A percentile compares a stretch with the other conserved stretches of the same genome.
phyloP scores from a whole-genome alignment of 2,888 invertebrate genomes.

The Anthrax anthrax region DNA sequence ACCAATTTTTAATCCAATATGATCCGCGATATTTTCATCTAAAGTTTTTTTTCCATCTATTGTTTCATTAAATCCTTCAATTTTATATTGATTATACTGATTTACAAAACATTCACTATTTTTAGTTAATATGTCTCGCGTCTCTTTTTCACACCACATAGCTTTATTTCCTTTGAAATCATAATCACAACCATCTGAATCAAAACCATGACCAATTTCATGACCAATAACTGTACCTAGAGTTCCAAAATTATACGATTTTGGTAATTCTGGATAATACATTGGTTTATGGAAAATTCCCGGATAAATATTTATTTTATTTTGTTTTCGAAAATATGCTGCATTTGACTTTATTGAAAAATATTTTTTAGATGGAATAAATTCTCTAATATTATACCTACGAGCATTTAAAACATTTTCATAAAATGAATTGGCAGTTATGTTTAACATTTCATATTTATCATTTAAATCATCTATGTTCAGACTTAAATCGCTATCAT shows the following conservation, averaged over 20 bases:
- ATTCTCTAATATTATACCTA: background rate
- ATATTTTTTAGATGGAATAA: too few relatives aligned
- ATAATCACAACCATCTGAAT: background rate
- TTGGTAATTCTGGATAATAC: too few relatives aligned
- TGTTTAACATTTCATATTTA: background rate
- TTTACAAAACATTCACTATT: background rate
- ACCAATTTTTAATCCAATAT: background rate
- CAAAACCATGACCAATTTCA: conserved; percentile 4
- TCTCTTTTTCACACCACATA: background rate
- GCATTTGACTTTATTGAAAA: too few relatives aligned
- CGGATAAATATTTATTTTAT: too few relatives aligned
- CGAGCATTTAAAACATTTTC: background rate
- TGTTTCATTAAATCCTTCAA: too few relatives aligned
- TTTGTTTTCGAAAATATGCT: too few relatives aligned
- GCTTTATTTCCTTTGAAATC: background rate
- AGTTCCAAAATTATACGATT: too few relatives aligned
- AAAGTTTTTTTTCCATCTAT: too few relatives aligned
- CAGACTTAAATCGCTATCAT: background rate
- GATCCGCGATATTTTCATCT: too few relatives aligned
- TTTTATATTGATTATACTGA: background rate
- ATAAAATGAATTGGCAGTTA: background rate
- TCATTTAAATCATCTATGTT: background rate
- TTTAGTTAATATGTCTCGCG: background rate
- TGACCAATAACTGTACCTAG: conserved; percentile 1
- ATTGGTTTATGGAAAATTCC: too few relatives aligned